Percentiles rank a stretch among this genome's conserved stretches.
Evolutionary conservation across 2,113 vertebrate genomes (phyloP).

Genomic region (Malurus elegans): DNA sequence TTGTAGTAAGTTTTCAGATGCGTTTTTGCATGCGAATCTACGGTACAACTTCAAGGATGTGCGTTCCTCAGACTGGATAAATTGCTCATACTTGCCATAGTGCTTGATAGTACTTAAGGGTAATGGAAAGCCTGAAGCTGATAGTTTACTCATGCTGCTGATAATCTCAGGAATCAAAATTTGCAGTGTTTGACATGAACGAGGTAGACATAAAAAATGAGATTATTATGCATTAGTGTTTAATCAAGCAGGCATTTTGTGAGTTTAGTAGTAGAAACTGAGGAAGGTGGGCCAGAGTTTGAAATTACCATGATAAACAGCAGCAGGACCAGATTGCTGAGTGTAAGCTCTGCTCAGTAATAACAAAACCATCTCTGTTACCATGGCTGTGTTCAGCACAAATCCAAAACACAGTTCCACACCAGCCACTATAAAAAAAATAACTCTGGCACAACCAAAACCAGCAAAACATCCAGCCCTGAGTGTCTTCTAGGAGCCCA

Average conservation of each 20-base stretch:
- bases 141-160: neutral
- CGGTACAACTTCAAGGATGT: neutral
- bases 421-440: neutral
- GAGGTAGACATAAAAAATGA: neutral
- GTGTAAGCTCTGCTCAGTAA: neutral
- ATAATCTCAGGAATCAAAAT: neutral
- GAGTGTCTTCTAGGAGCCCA: neutral
- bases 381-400: neutral
- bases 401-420: neutral
- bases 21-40: fast-evolving
- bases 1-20: neutral
- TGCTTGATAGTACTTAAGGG: neutral
- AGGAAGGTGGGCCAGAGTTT: neutral
- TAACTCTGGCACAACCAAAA: neutral
- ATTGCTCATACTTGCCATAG: neutral
- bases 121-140: neutral
- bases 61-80: neutral
- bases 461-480: neutral
- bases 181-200: neutral
- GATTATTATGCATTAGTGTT: neutral
- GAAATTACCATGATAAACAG: neutral
- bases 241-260: neutral
- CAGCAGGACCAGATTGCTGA: neutral
- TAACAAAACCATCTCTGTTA: neutral
- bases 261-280: neutral